Conservation (phyloP, 2,888 invertebrate species). For the Gastrophysa polygoni region DNA sequence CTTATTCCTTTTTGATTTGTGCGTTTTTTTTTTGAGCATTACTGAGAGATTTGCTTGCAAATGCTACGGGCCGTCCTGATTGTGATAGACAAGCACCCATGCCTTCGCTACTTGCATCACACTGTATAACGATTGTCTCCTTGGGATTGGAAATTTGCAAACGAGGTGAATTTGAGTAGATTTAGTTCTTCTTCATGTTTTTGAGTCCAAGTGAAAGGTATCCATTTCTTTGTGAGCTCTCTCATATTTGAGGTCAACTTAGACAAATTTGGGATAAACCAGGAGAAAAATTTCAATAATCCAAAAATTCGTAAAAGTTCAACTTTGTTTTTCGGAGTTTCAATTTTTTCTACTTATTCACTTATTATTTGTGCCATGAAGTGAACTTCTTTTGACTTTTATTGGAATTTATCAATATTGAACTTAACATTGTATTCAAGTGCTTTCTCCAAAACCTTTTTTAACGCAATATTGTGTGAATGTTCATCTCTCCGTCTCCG, state of each 20-base stretch:
- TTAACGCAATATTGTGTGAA: conserved; percentile 5
- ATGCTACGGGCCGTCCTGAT: conserved; percentile 31
- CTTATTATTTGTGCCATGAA: conserved; percentile 3
- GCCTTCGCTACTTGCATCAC: conserved; percentile 28
- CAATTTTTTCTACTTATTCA: too few relatives aligned
- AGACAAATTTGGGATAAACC: conserved; percentile 33
- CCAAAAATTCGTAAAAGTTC: conserved; percentile 31
- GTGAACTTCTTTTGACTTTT: not conserved
- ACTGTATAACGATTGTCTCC: conserved; percentile 23
- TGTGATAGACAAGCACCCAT: conserved; percentile 31
- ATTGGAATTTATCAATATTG: conserved; percentile 8
- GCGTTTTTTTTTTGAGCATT: conserved; percentile 38
- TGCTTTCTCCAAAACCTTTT: conserved; percentile 4
- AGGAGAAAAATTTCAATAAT: conserved; percentile 33
- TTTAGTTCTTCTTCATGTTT: conserved; percentile 9
- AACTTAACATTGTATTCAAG: conserved; percentile 15
- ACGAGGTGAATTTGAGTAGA: conserved; percentile 8
- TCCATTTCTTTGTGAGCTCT: conserved; percentile 27
- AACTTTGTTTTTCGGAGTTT: conserved; percentile 24
- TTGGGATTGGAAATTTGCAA: conserved; percentile 31
- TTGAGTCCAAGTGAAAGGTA: conserved; percentile 21
- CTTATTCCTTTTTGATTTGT: conserved; percentile 50
- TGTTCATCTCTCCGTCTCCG: conserved; percentile 10
- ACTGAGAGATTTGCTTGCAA: conserved; percentile 30
- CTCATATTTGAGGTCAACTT: conserved; percentile 24